These are phyloP conservation scores for Leptoclinus maculatus DNA, from an alignment of 2,797 vertebrate genomes.

Conservation along the genomic window DNA sequence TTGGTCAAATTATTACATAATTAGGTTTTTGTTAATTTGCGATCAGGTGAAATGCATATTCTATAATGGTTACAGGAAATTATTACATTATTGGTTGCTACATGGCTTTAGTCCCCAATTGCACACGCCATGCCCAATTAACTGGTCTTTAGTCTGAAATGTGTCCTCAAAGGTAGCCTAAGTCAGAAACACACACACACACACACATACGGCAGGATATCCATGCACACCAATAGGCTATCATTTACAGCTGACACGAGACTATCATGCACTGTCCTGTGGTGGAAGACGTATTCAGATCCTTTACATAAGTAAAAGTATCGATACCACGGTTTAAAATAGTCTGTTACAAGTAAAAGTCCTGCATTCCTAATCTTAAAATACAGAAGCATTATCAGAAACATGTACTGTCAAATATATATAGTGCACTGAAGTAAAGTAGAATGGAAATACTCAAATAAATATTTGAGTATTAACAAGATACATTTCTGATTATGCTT, in stretches of 20 bases:
- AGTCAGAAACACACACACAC: background rate
- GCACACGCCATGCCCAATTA: background rate
- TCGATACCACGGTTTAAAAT: background rate
- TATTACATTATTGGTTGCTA: background rate
- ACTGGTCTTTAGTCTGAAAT: background rate
- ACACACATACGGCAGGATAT: background rate
- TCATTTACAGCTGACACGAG: constrained; percentile 11
- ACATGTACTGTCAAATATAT: background rate
- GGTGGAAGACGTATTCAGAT: background rate
- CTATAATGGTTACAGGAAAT: background rate
- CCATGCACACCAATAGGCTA: background rate
- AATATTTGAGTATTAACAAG: background rate
- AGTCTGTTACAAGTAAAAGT: background rate
- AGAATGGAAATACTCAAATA: background rate
- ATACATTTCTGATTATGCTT: background rate
- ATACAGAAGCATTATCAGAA: background rate
- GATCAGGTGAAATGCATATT: background rate
- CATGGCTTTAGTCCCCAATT: background rate
- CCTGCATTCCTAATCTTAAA: background rate
- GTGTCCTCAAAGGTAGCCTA: no score
- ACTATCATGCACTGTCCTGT: constrained; percentile 5
- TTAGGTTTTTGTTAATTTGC: background rate
- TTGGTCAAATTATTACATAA: no score
- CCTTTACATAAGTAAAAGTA: background rate
- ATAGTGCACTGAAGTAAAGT: background rate